A percentile compares a stretch with the other conserved stretches of the same genome.
Conservation (phyloP, 2,888 invertebrate species). For the Melolontha melolontha region DNA sequence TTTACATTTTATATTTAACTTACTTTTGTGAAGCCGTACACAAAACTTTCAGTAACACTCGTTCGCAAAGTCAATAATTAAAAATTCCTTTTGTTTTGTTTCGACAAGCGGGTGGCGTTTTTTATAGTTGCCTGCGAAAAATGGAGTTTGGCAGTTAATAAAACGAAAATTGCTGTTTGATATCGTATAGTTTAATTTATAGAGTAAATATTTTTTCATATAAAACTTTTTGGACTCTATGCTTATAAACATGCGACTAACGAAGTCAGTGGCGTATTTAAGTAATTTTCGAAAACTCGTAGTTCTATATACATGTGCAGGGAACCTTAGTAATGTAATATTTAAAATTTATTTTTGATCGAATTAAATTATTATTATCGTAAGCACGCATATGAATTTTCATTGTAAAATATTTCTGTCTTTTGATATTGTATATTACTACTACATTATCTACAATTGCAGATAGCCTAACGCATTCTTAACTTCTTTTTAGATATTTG, state of each 20-base stretch:
- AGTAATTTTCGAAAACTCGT: no score
- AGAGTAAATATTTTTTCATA: constrained; percentile 16
- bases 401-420: no score
- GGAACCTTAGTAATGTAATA: no score
- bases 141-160: constrained; percentile 36
- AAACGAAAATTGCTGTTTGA: constrained; percentile 28
- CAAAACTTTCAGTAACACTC: constrained; percentile 15
- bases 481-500: no score
- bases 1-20: constrained; percentile 8
- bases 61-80: constrained; percentile 14
- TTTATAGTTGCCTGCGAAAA: constrained; percentile 27
- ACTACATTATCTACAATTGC: no score
- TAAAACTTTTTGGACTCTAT: constrained; percentile 5
- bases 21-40: constrained; percentile 10
- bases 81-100: constrained; percentile 7
- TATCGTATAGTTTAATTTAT: constrained; percentile 15
- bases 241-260: constrained; percentile 11
- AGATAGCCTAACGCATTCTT: no score
- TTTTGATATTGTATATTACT: no score
- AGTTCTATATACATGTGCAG: no score
- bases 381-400: no score
- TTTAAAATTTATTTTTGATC: no score
- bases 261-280: no score
- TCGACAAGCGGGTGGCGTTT: constrained; percentile 1
- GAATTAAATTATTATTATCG: no score